Evolutionary conservation across 2,888 invertebrate species (phyloP), one percentile per base, ranked within the genome.

Genomic region (Napeogenes sylphis): DNA sequence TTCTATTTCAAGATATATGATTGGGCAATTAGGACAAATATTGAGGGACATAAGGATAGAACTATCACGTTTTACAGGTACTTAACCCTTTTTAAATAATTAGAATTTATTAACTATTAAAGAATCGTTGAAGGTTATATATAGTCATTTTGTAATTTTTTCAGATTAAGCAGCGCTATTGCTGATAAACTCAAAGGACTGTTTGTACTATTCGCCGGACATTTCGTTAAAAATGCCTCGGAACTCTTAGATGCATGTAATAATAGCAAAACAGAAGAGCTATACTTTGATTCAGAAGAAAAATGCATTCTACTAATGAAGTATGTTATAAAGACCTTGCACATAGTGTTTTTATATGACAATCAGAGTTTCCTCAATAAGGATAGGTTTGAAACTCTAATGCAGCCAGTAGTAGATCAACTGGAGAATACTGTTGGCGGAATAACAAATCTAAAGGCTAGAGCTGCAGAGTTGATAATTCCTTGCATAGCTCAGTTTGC

Each of bases 371-470:
- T 98, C 78, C 85, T 98, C 0, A 97, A 94, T 76, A 94, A 95
- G 70, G 96, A 97, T 69, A 90, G 96, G 57, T 98, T 98, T 81
- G 95, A 97, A 69, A 91, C 94, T 0, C 83, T 99, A 0, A 94
- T 97, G 93, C 95, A 95, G 68, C 96, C 98, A 0, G 87, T 99
- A 12, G 95, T 98, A 0, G 97, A 98, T 82, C 98, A 98, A 85
- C 78, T 97, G 62, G 96, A 97, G 77, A 97, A 96, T 77, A 92
- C 91, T 2, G 75, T 94, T 33, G 93, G 94, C n/a, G 93, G 93
- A 4, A 91, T 92, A 65, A 91, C 92, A 14, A 79, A 80, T 21
- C 92, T 95, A 73, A 92, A 93, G 72, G 78, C 84, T 2, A 91
- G 95, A 58, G 92, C 94, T 0, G 82, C 81, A 58, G 87, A 92